Percentiles rank a stretch among this genome's conserved stretches.
Evolutionary conservation across 2,797 vertebrate species (phyloP).

Genomic region (Pangasius mekongensis): DNA sequence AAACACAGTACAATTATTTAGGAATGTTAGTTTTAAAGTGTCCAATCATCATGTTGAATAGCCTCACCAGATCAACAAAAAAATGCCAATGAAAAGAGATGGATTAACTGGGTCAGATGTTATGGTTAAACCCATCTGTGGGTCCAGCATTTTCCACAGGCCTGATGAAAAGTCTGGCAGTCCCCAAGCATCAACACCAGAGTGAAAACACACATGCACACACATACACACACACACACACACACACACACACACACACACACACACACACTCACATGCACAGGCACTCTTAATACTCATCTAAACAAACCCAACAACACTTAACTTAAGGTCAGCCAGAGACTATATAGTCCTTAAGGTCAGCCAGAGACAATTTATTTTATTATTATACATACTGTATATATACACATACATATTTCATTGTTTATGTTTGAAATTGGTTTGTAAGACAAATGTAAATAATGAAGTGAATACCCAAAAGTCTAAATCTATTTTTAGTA

Average conservation of each 20-base stretch:
- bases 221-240: background rate
- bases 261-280: background rate
- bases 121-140: background rate
- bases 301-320: background rate
- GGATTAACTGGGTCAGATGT: conserved; percentile 9
- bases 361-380: too few species aligned
- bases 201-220: background rate
- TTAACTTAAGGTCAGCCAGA: background rate
- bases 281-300: background rate
- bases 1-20: background rate
- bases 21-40: background rate
- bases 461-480: too few species aligned
- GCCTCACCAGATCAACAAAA: background rate
- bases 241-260: too few species aligned
- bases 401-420: too few species aligned
- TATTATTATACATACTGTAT: too few species aligned
- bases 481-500: background rate
- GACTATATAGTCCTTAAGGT: background rate
- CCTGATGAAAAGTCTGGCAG: background rate
- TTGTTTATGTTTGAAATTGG: too few species aligned
- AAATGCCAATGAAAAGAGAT: background rate
- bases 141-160: background rate
- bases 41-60: background rate
- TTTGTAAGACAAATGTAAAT: too few species aligned
- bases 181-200: background rate